Evolutionary conservation across 2,113 vertebrate species (phyloP), one percentile per base, ranked within the genome.

Genomic region (Typhlomys cinereus): DNA sequence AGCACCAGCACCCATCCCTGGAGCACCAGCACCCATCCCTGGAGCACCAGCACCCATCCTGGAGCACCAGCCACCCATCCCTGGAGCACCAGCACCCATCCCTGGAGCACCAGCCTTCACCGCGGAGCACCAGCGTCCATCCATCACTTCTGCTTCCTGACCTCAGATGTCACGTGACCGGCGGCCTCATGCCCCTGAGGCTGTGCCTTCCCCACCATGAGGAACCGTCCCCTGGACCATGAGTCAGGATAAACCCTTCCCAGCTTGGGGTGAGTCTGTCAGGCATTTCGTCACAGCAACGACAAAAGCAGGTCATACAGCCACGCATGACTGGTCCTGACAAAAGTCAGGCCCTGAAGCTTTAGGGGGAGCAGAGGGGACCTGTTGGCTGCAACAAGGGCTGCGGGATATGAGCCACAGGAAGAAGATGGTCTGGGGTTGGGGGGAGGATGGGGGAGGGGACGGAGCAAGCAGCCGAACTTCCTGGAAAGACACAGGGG

Each of bases 401-500:
- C 41, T 31, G 25, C 3, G 36, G 50, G 76, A 1, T 7, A 20
- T 7, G 39, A 36, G 17, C 67, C 2, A 2, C 14, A 34, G n/a
- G 5, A 64, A 13, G 44, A 20, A 61, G 73, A 36, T 1, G n/a
- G n/a, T n/a, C n/a, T n/a, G n/a, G n/a, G n/a, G n/a, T n/a, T n/a
- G n/a, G n/a, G n/a, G n/a, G n/a, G n/a, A n/a, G n/a, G n/a, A n/a
- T n/a, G n/a, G n/a, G n/a, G n/a, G n/a, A n/a, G n/a, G n/a, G n/a
- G n/a, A n/a, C n/a, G n/a, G n/a, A n/a, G n/a, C n/a, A n/a, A n/a
- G n/a, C n/a, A n/a, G n/a, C n/a, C n/a, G n/a, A n/a, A n/a, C n/a
- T n/a, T n/a, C n/a, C n/a, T n/a, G n/a, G n/a, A n/a, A 34, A 61
- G 59, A 18, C 18, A 0, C 54, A 14, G 4, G 0, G 1, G 23